Conservation (phyloP, 2,113 vertebrate genomes). For the Tyto alba region DNA sequence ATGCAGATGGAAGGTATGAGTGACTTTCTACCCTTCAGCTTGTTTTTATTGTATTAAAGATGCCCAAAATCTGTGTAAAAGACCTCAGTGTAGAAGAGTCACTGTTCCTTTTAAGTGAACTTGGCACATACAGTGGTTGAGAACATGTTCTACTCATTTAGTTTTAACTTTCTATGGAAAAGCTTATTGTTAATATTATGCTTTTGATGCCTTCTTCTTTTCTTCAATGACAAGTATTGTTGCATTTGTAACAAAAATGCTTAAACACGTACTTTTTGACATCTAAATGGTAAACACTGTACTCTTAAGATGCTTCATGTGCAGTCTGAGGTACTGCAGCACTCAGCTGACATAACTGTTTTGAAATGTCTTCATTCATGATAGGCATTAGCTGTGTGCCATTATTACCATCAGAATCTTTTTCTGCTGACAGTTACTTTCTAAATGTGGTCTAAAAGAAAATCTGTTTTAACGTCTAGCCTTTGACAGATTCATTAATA, state of each 20-base stretch:
- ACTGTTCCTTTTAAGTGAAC: background rate
- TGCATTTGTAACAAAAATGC: background rate
- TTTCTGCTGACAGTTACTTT: background rate
- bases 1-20: constrained; percentile 88
- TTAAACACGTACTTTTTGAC: background rate
- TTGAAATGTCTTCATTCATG: background rate
- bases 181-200: background rate
- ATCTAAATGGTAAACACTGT: background rate
- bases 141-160: background rate
- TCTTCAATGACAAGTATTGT: background rate
- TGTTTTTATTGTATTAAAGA: background rate
- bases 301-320: background rate
- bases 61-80: background rate
- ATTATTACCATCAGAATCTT: background rate
- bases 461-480: background rate
- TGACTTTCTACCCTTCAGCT: background rate
- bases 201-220: background rate
- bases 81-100: background rate
- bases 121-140: background rate
- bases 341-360: background rate
- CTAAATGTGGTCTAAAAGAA: background rate
- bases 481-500: background rate
- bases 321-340: background rate
- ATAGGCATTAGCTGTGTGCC: background rate
- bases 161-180: background rate